Evolutionary conservation across 2,888 invertebrate genomes (phyloP).

Genomic region (Ditylenchus weischeri): DNA sequence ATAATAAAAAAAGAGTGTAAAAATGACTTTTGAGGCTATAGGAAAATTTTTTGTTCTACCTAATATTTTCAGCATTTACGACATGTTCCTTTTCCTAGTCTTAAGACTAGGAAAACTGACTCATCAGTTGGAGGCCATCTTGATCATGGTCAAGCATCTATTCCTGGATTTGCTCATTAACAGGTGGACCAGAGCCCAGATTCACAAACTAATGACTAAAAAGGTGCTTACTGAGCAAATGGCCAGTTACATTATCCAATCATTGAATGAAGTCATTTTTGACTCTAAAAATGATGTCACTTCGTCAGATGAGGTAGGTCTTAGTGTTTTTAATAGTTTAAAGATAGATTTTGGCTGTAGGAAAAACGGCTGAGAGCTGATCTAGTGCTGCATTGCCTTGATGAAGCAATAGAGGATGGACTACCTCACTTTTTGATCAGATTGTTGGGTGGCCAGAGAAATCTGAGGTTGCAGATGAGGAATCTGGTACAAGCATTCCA

Average conservation of each 20-base stretch:
- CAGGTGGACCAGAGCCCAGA: background rate
- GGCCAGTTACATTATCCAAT: slow-evolving; percentile 14
- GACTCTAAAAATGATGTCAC: background rate
- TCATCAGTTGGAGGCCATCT: slow-evolving; percentile 20
- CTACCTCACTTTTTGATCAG: slow-evolving; percentile 26
- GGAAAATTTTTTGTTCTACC: no score
- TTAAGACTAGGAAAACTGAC: slow-evolving; percentile 17
- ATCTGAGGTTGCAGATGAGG: slow-evolving; percentile 1
- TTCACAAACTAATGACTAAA: slow-evolving; percentile 16
- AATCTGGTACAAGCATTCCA: slow-evolving; percentile 60
- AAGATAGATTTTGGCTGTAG: slow-evolving; percentile 16
- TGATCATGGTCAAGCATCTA: background rate
- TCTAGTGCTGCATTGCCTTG: slow-evolving; percentile 43
- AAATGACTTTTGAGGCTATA: no score
- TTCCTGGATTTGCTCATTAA: background rate
- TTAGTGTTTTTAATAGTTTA: background rate
- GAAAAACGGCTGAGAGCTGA: slow-evolving; percentile 49
- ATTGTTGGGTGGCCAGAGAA: slow-evolving; percentile 3
- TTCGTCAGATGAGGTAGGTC: slow-evolving; percentile 1
- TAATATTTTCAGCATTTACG: slow-evolving; percentile 14
- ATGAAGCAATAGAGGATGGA: slow-evolving; percentile 36
- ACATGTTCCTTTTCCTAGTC: slow-evolving; percentile 16
- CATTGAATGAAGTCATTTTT: slow-evolving; percentile 10
- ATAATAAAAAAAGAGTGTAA: no score
- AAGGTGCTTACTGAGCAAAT: slow-evolving; percentile 18